Conservation (phyloP, 1,140 invertebrate genomes). For the Drosophila mojavensis region DNA sequence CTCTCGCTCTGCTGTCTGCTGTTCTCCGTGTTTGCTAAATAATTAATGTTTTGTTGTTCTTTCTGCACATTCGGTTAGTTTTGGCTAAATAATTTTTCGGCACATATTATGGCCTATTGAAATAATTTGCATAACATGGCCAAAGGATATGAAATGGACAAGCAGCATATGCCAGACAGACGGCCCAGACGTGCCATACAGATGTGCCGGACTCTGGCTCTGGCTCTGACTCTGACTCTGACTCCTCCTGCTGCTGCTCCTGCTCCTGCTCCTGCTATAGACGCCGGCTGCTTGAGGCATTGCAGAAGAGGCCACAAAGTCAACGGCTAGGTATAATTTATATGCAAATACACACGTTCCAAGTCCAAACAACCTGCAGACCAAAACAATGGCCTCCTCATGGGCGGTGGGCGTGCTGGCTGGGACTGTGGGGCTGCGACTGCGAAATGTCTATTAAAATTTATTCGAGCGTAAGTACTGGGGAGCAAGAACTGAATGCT, state of each 20-base stretch:
- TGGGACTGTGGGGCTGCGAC: conserved; percentile 46
- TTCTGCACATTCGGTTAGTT: conserved; percentile 64
- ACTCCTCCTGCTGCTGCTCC: background rate
- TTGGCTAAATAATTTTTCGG: conserved; percentile 72
- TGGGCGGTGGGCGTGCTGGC: background rate
- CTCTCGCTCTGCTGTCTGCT: conserved; percentile 2
- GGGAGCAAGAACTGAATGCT: conserved; percentile 49
- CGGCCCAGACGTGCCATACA: conserved; percentile 56
- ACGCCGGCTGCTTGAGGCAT: conserved; percentile 68
- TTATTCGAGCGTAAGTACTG: conserved; percentile 81
- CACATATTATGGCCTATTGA: conserved; percentile 80
- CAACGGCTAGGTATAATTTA: conserved; percentile 81
- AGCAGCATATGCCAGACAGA: conserved; percentile 66
- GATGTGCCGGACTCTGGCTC: conserved; percentile 29
- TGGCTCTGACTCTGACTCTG: background rate
- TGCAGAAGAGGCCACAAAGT: conserved; percentile 76
- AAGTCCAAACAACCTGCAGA: conserved; percentile 58
- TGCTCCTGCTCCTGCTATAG: conserved; percentile 16
- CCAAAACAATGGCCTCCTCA: conserved; percentile 39
- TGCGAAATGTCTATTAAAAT: conserved; percentile 79
- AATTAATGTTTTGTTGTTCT: conserved; percentile 78
- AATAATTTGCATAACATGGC: conserved; percentile 80
- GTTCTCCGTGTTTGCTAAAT: conserved; percentile 65
- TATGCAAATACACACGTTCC: conserved; percentile 80
- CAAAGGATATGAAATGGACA: conserved; percentile 78